phyloP scores from a whole-genome alignment of 2,888 invertebrate genomes.

The Pseudococcus longispinus region DNA sequence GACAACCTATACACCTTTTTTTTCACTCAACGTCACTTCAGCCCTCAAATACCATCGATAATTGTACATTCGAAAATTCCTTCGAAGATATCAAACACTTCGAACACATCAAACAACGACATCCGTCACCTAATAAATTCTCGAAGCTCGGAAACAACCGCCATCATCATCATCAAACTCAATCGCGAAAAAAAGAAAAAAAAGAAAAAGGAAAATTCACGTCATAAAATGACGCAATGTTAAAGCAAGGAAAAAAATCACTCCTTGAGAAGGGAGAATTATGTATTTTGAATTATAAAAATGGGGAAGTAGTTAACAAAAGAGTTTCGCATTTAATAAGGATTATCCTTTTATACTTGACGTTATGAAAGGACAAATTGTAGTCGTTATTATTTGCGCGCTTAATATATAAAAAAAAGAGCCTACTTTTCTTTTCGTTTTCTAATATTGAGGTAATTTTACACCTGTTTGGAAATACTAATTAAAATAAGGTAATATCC shows the following conservation, averaged over 20 bases:
- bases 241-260: constrained; percentile 8
- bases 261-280: constrained; percentile 36
- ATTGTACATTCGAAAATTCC: too few species aligned
- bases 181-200: background rate
- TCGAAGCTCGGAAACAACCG: background rate
- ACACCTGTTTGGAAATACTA: constrained; percentile 53
- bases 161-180: background rate
- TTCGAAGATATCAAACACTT: background rate
- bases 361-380: constrained; percentile 51
- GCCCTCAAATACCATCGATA: too few species aligned
- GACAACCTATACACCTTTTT: too few species aligned
- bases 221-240: constrained; percentile 1
- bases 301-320: constrained; percentile 52
- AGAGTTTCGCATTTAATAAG: constrained; percentile 54
- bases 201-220: background rate
- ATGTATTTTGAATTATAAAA: constrained; percentile 49
- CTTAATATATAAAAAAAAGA: constrained; percentile 35
- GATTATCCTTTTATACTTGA: constrained; percentile 54
- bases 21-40: too few species aligned
- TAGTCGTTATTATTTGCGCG: constrained; percentile 53
- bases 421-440: constrained; percentile 44
- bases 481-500: constrained; percentile 49
- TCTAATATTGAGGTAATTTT: constrained; percentile 51
- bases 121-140: background rate
- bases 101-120: background rate